Evolutionary conservation across 2,113 vertebrate species (phyloP).

Genomic region (Solea solea): DNA sequence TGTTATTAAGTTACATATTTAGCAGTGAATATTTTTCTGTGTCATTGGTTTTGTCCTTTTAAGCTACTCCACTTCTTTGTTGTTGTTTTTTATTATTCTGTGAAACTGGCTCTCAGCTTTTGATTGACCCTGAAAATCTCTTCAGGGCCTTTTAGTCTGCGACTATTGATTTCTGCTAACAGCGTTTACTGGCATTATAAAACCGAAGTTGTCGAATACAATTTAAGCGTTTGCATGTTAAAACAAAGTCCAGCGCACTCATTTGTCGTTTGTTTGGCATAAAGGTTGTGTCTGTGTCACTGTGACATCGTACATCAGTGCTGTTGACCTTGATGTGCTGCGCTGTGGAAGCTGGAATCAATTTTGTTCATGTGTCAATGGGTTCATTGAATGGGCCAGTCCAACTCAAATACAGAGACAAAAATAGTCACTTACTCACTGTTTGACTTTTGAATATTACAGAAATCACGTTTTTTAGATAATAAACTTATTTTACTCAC

Average conservation of each 20-base stretch:
- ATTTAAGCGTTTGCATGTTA: constrained; percentile 29
- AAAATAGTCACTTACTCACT: background rate
- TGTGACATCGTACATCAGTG: background rate
- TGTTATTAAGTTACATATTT: background rate
- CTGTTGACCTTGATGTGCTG: constrained; percentile 42
- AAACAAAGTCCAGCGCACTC: constrained; percentile 22
- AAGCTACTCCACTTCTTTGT: background rate
- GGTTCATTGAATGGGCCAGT: constrained; percentile 28
- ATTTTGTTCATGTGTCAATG: constrained; percentile 42
- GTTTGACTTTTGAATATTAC: background rate
- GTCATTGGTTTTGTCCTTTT: background rate
- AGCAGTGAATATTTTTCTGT: background rate
- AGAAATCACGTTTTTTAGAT: too few relatives aligned
- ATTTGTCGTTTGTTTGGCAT: background rate
- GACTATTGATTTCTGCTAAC: constrained; percentile 58
- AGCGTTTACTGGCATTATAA: constrained; percentile 56
- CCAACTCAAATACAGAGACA: background rate
- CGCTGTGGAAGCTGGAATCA: constrained; percentile 13
- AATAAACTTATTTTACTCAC: too few relatives aligned
- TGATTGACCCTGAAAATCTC: constrained; percentile 54
- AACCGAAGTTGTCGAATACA: constrained; percentile 35
- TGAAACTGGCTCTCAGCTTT: constrained; percentile 9
- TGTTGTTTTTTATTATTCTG: constrained; percentile 3
- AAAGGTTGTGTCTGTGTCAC: background rate
- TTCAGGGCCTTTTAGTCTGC: constrained; percentile 42